Conservation (phyloP, 2,113 vertebrate genomes). For the Triplophysa dalaica region DNA sequence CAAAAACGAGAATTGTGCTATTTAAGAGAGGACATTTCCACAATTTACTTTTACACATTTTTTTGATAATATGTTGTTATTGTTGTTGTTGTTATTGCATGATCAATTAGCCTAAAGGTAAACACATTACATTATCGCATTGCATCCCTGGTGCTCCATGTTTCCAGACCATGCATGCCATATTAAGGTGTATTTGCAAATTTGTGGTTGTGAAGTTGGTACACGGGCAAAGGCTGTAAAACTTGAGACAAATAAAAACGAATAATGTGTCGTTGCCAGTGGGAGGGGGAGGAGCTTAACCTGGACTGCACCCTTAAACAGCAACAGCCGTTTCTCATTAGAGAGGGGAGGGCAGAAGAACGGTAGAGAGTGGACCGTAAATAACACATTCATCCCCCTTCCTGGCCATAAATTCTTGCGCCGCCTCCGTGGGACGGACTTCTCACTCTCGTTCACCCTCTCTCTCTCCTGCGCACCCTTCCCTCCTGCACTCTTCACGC, state of each 20-base stretch:
- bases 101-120: neutral
- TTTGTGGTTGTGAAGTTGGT: slow-evolving; percentile 61
- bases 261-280: slow-evolving; percentile 78
- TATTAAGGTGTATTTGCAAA: slow-evolving; percentile 53
- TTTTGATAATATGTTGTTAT: no score
- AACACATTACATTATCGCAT: slow-evolving; percentile 30
- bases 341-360: slow-evolving; percentile 71
- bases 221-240: slow-evolving; percentile 65
- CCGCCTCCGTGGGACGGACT: slow-evolving; percentile 63
- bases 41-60: no score
- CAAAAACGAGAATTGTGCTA: no score
- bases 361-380: slow-evolving; percentile 71
- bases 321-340: slow-evolving; percentile 79
- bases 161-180: slow-evolving; percentile 44
- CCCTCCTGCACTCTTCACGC: slow-evolving; percentile 49
- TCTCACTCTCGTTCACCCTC: slow-evolving; percentile 61
- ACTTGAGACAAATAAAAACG: slow-evolving; percentile 77
- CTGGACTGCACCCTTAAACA: slow-evolving; percentile 61
- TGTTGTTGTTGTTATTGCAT: no score
- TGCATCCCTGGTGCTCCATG: slow-evolving; percentile 23
- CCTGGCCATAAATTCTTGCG: slow-evolving; percentile 73
- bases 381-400: slow-evolving; percentile 76
- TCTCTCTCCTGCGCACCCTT: slow-evolving; percentile 20
- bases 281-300: slow-evolving; percentile 66
- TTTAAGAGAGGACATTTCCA: no score